These are phyloP conservation scores for Brenthis hecate DNA, from an alignment of 2,888 invertebrate species.

Conservation along the genomic window DNA sequence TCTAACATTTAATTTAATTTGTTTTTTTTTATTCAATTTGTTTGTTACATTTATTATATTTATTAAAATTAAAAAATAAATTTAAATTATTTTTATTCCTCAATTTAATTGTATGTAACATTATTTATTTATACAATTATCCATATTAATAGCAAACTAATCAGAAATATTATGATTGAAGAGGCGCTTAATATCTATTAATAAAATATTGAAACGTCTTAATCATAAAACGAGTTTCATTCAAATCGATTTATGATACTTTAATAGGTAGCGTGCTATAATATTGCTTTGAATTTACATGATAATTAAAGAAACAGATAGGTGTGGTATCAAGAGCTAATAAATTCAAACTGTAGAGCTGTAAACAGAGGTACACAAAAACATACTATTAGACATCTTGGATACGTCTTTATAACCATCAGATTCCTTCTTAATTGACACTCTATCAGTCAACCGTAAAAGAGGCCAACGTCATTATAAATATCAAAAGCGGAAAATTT, in stretches of 20 bases:
- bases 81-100: no score
- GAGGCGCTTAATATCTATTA: conserved; percentile 12
- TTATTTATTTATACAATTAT: no score
- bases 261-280: conserved; percentile 34
- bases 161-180: neutral
- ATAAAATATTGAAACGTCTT: conserved; percentile 19
- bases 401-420: conserved; percentile 41
- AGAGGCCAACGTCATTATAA: conserved; percentile 37
- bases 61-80: no score
- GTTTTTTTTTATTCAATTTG: no score
- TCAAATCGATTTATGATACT: conserved; percentile 33
- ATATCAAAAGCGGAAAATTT: conserved; percentile 39
- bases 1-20: no score
- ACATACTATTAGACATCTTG: conserved; percentile 31
- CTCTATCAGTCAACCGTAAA: conserved; percentile 40
- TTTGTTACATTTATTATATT: no score
- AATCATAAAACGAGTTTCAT: conserved; percentile 27
- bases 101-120: no score
- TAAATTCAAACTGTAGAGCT: conserved; percentile 30
- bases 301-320: conserved; percentile 38
- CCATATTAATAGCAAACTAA: neutral
- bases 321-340: conserved; percentile 28
- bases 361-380: conserved; percentile 34
- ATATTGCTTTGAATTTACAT: conserved; percentile 35
- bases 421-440: conserved; percentile 44